A percentile compares a stretch with the other conserved stretches of the same genome.
phyloP scores from a whole-genome alignment of 2,113 vertebrate species.

The Amphiprion ocellaris region DNA sequence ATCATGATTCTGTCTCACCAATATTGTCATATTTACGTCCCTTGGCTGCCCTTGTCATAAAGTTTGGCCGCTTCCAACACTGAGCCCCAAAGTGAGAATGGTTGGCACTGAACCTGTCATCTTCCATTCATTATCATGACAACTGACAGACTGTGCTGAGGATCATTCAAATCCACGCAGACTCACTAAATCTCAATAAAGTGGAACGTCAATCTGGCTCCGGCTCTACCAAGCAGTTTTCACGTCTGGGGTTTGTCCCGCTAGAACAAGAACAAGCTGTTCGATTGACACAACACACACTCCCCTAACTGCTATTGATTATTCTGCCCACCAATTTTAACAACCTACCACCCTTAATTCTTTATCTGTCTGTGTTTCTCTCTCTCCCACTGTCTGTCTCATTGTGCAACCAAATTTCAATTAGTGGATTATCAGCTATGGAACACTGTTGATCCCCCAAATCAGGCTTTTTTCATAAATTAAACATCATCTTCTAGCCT shows the following conservation, averaged over 20 bases:
- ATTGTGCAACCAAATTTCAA: constrained; percentile 59
- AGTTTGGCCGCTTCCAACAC: constrained; percentile 58
- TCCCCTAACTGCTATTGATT: constrained; percentile 78
- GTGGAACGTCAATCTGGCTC: constrained; percentile 70
- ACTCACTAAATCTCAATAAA: constrained; percentile 76
- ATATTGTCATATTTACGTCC: constrained; percentile 63
- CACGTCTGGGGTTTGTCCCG: constrained; percentile 59
- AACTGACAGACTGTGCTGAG: constrained; percentile 71
- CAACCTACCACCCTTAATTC: constrained; percentile 46
- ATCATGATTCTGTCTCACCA: constrained; percentile 20
- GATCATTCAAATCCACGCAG: constrained; percentile 72
- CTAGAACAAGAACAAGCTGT: constrained; percentile 75
- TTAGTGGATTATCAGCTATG: constrained; percentile 56
- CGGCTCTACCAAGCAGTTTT: constrained; percentile 47
- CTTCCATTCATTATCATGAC: constrained; percentile 75
- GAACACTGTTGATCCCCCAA: constrained; percentile 27
- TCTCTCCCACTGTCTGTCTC: constrained; percentile 23
- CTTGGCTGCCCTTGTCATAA: constrained; percentile 72
- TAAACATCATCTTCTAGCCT: constrained; percentile 4
- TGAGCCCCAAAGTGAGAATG: constrained; percentile 66
- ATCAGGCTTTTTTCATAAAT: constrained; percentile 26
- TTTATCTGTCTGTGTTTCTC: constrained; percentile 43
- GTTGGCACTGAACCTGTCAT: constrained; percentile 72
- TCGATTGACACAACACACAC: constrained; percentile 70
- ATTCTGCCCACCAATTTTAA: constrained; percentile 47